A percentile compares a stretch with the other conserved stretches of the same genome.
These are phyloP conservation scores for Heptascelio sp. DNA, from an alignment of 2,888 invertebrate species.

Conservation along the genomic window DNA sequence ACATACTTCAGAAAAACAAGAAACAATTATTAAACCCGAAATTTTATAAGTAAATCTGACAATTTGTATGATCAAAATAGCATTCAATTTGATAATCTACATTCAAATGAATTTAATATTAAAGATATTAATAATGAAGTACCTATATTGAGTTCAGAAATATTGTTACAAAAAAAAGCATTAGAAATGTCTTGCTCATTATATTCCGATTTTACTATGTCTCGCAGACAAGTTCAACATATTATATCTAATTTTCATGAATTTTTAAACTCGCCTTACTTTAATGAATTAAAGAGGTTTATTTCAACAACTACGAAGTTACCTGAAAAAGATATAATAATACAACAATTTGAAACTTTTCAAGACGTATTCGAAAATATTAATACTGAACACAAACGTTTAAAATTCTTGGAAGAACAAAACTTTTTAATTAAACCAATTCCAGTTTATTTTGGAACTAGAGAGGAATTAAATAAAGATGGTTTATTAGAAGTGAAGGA, in stretches of 20 bases:
- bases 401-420: conserved; percentile 29
- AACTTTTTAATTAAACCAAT: conserved; percentile 13
- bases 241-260: neutral
- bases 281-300: neutral
- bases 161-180: neutral
- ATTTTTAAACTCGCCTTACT: neutral
- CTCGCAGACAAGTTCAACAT: neutral
- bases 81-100: neutral
- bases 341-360: neutral
- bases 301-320: neutral
- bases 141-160: neutral
- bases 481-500: neutral
- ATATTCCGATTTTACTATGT: conserved; percentile 1
- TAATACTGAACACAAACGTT: conserved; percentile 32
- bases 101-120: neutral
- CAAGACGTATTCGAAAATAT: conserved; percentile 19
- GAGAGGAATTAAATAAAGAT: neutral
- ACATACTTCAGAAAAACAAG: neutral
- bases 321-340: neutral
- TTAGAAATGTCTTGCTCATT: neutral
- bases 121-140: neutral
- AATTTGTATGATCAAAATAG: neutral
- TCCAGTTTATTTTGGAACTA: conserved; percentile 13
- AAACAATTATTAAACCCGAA: neutral
- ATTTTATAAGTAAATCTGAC: neutral